phyloP scores from a whole-genome alignment of 35 echinoderm and acorn worm species.

The Strongylocentrotus purpuratus region DNA sequence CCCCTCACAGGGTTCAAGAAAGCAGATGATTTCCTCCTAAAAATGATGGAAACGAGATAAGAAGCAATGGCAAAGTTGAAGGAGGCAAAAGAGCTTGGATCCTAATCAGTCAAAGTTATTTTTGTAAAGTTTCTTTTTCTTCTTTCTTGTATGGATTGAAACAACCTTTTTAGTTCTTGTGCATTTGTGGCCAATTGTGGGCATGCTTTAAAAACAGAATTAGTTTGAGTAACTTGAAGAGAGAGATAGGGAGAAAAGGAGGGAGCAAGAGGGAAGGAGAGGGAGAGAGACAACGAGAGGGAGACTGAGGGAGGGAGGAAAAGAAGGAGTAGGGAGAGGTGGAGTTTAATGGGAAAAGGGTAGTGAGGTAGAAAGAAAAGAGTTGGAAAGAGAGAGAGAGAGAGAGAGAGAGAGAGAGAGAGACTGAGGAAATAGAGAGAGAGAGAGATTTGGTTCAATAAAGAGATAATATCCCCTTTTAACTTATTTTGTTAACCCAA shows the following conservation, averaged over 20 bases:
- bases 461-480: too few relatives aligned
- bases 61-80: neutral
- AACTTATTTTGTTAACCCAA: too few relatives aligned
- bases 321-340: neutral
- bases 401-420: too few relatives aligned
- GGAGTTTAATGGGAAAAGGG: neutral
- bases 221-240: neutral
- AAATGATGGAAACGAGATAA: neutral
- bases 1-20: neutral
- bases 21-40: neutral
- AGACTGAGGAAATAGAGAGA: too few relatives aligned
- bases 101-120: neutral
- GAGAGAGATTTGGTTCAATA: too few relatives aligned
- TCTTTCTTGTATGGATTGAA: neutral
- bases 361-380: neutral
- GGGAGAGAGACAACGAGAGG: neutral
- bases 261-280: neutral
- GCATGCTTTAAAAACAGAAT: neutral
- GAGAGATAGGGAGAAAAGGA: neutral
- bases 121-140: neutral
- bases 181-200: neutral
- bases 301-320: neutral
- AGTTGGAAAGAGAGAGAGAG: neutral
- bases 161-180: neutral
- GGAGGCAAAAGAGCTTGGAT: neutral